Evolutionary conservation across 2,888 invertebrate genomes (phyloP).

Genomic region (Peribatodes rhomboidaria): DNA sequence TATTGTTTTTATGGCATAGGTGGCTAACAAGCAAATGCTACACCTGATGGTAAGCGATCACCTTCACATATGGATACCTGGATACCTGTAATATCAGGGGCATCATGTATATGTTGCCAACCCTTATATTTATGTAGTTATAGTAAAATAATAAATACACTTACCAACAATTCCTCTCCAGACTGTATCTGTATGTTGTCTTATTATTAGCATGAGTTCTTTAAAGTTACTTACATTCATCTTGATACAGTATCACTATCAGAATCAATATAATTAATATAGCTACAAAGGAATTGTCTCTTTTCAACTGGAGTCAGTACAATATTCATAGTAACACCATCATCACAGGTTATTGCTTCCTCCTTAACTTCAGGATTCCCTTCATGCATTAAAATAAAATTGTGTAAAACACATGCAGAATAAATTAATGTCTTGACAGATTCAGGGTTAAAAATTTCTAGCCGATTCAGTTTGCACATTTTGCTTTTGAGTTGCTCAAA

Average conservation of each 20-base stretch:
- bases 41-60: too few species aligned
- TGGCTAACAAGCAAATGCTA: too few species aligned
- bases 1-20: neutral
- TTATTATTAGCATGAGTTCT: too few species aligned
- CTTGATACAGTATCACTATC: slow-evolving; percentile 43
- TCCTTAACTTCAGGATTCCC: slow-evolving; percentile 72
- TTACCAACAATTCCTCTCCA: neutral
- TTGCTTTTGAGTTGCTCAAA: slow-evolving; percentile 75
- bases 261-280: slow-evolving; percentile 74
- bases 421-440: slow-evolving; percentile 66
- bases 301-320: slow-evolving; percentile 75
- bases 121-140: too few species aligned
- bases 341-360: slow-evolving; percentile 70
- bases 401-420: slow-evolving; percentile 78
- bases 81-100: too few species aligned
- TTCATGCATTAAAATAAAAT: slow-evolving; percentile 77
- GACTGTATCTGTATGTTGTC: too few species aligned
- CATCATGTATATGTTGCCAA: too few species aligned
- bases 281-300: slow-evolving; percentile 80
- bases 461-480: slow-evolving; percentile 73
- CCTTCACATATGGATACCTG: too few species aligned
- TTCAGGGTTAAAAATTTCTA: slow-evolving; percentile 69
- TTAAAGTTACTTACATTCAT: slow-evolving; percentile 13
- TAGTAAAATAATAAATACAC: neutral
- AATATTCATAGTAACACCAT: slow-evolving; percentile 74